Evolutionary conservation across 23 tunicate species (phyloP), one percentile per base, ranked within the genome.

Genomic region (Styela clava): DNA sequence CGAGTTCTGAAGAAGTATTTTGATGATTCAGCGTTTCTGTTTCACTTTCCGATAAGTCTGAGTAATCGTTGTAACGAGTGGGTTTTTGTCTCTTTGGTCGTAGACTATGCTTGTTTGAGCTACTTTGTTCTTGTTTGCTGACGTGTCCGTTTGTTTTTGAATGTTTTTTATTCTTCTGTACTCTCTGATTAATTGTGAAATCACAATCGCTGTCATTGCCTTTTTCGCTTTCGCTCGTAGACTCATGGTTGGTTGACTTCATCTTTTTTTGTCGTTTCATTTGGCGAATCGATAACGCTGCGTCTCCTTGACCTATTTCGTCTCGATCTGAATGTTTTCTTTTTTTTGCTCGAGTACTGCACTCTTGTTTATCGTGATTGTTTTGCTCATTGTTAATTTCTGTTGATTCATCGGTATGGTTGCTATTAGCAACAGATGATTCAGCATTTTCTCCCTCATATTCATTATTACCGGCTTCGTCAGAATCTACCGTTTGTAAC

Each of bases 221-320:
- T 24, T 65, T 24, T 33, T 71, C 77, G 5, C 34, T 30, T 16
- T 28, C 23, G 12, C 34, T 22, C 3, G 35, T 28, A 2, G 24
- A 3, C 12, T 44, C 56, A 12, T 44, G 56, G 56, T 44, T 44
- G 56, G 56, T 5, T 44, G 56, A 44, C 12, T 44, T 44, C 12
- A 44, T 7, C 3, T 3, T 71, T 71, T 30, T 71, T 31, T 32
- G 77, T 71, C 34, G 32, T 35, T 71, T 71, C 2, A 35, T 35
- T 5, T 16, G 35, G 3, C 77, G 77, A 35, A 71, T 19, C 3
- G 77, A 18, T 32, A 71, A 3, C 16, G 35, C 12, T 22, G 77
- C 77, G 35, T 71, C 77, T 18, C 77, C 77, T 34, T 71, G 77
- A 3, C 77, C 77, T 44, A 44, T 44, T 31, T 30, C 35, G 34